Evolutionary conservation across 2,797 vertebrate species (phyloP), one percentile per base, ranked within the genome.

Genomic region (Periophthalmus magnuspinnatus): DNA sequence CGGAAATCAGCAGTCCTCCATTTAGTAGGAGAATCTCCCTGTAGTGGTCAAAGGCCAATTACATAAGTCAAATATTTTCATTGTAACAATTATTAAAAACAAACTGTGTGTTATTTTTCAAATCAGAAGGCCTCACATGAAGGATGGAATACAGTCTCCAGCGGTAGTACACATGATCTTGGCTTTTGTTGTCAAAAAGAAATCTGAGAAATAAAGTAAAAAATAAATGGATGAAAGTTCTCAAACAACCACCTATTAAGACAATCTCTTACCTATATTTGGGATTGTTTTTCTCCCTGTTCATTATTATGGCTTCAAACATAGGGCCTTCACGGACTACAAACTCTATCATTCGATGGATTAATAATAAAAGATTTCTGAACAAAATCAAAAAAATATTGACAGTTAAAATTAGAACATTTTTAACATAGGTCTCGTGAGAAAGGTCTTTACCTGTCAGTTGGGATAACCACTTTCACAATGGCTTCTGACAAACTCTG

Each of bases 391-490:
- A 82, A 55, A 36, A 65, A 4, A 16, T 5, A 9, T 34, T 48
- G 3, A 48, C 14, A 45, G 6, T 17, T 9, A n/a, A 62, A 55
- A 6, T 45, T 45, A 67, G 75, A 65, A 56, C 64, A 17, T 68
- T 84, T 72, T 63, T 69, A 57, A 16, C 0, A 86, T 82, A 88
- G 83, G 83, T 80, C 84, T 86, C 87, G 90, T 84, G 91, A 87
- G 88, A 85, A 86, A 91, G 92, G 88, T 90, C 90, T 89, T 91
- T 94, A 95, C 94, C 94, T 94, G 93, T 95, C 93, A 77, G 92
- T 93, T 76, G 94, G 94, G 92, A 95, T 94, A 91, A 95, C 93
- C 93, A 95, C 94, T 94, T 94, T 95, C 91, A 95, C 94, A 91
- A 94, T 89, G 84, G 94, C 94, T 91, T 95, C 93, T 88, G 94